Evolutionary conservation across 1,140 invertebrate species (phyloP), one percentile per base, ranked within the genome.

Genomic region (Mercenaria mercenaria): DNA sequence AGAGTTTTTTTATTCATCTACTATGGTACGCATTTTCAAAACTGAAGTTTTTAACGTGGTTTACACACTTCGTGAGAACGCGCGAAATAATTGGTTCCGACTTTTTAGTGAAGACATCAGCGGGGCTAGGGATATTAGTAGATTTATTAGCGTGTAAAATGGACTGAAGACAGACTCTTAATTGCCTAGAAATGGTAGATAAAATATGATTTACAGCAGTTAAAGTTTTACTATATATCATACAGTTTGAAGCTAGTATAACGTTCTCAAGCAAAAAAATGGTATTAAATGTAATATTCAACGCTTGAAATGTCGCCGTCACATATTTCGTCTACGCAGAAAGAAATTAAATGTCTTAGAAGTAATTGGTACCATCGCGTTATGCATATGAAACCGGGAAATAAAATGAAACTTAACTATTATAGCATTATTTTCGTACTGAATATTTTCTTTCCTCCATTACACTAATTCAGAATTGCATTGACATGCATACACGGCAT

Each of bases 401-500:
- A 64, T 64, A 64, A 64, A 64, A 26, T 64, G 59, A 29, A 64
- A 26, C 20, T n/a, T 10, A 64, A 64, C 20, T 64, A 64, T 10
- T n/a, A 26, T n/a, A 29, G 59, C 6, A 29, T 26, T 64, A 10
- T 64, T 64, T 64, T 64, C n/a, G 6, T 29, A 20, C 6, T 64
- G 59, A 26, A 64, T 64, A 64, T 64, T 64, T 64, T n/a, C 20
- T 64, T 29, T 64, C 59, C 26, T 64, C 59, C 59, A 64, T 64
- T 64, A 64, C 59, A 23, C 59, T 29, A 64, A 64, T 64, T 64
- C 26, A 64, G 59, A 10, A n/a, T 26, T 64, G 29, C 20, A 72
- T 37, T 72, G 67, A 72, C 67, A 39, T 72, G 67, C 29, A 32
- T 72, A 29, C 18, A 72, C 18, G 67, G 18, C 18, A 37, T 47